Evolutionary conservation across 2,888 invertebrate species (phyloP).

Genomic region (Atherix ibis): DNA sequence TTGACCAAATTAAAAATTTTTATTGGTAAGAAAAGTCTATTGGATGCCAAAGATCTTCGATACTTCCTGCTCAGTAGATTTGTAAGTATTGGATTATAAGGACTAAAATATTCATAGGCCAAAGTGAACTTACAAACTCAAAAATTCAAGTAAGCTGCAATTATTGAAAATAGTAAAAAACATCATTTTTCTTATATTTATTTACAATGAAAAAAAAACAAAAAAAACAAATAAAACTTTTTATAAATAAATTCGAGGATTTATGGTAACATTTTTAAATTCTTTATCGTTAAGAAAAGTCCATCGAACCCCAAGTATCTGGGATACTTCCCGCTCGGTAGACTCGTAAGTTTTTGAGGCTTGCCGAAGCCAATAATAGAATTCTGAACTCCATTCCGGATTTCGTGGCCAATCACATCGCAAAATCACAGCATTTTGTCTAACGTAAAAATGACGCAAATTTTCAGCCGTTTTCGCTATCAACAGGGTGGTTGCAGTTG

Average conservation of each 20-base stretch:
- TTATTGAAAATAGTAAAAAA: no score
- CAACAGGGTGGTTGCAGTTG: constrained; percentile 58
- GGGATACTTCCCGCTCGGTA: constrained; percentile 52
- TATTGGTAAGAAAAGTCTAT: no score
- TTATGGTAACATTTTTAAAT: constrained; percentile 37
- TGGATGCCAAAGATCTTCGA: no score
- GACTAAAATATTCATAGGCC: no score
- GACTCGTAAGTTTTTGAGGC: constrained; percentile 45
- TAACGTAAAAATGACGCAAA: constrained; percentile 44
- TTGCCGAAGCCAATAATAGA: constrained; percentile 46
- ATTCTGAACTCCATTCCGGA: constrained; percentile 50
- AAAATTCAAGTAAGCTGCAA: no score
- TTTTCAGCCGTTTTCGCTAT: constrained; percentile 48
- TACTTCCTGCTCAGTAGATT: no score
- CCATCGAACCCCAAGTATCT: constrained; percentile 52
- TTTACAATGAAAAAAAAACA: no score
- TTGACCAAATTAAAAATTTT: no score
- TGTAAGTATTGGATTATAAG: no score
- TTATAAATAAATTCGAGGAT: constrained; percentile 18
- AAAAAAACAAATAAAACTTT: neutral
- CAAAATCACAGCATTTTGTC: constrained; percentile 54
- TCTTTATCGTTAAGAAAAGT: constrained; percentile 46
- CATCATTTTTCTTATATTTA: no score
- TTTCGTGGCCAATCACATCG: constrained; percentile 52
- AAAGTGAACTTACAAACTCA: no score